Evolutionary conservation across 2,113 vertebrate genomes (phyloP), one percentile per base, ranked within the genome.

Genomic region (Melospiza georgiana): DNA sequence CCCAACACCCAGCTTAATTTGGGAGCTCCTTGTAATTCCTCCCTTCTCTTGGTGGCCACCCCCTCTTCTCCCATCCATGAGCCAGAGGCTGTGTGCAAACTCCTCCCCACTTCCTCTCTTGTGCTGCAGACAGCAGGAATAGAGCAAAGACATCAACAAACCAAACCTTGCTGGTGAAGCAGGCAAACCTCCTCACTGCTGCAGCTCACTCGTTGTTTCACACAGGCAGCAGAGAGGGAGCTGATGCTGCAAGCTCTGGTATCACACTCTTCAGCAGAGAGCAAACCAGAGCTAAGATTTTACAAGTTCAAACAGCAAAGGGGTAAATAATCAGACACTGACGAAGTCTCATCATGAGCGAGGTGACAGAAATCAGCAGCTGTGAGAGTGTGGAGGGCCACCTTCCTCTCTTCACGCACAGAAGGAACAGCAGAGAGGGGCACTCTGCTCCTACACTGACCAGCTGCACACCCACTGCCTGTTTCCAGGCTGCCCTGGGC

Each of bases 381-480:
- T 66, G 15, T 1, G 5, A 11, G 35, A 39, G 62, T 1, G 1
- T 2, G 1, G 44, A 76, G 31, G 55, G 58, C 44, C 2, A 2
- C 12, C 44, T 66, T 9, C 10, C 41, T 48, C 33, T 68, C n/a
- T 31, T 31, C 28, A 16, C 5, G 35, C 68, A 44, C 20, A 33
- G 22, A 30, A n/a, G 8, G 11, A 71, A 8, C 1, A 37, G 54
- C n/a, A 48, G 49, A 85, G 49, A 75, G 54, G 54, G 71, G 37
- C 28, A 5, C 28, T 3, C 12, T 3, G 44, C 30, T 49, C 5
- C 57, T 21, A 2, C 1, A 2, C n/a, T 11, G 57, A 43, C 77
- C 66, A 63, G 65, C 30, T n/a, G 55, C 30, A 3, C 7, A 1
- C n/a, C 3, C 7, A 1, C n/a, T 4, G 23, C 48, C 2, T 20